These are phyloP conservation scores for Ceyx margarethae DNA, from an alignment of 2,113 vertebrate species.

Conservation along the genomic window DNA sequence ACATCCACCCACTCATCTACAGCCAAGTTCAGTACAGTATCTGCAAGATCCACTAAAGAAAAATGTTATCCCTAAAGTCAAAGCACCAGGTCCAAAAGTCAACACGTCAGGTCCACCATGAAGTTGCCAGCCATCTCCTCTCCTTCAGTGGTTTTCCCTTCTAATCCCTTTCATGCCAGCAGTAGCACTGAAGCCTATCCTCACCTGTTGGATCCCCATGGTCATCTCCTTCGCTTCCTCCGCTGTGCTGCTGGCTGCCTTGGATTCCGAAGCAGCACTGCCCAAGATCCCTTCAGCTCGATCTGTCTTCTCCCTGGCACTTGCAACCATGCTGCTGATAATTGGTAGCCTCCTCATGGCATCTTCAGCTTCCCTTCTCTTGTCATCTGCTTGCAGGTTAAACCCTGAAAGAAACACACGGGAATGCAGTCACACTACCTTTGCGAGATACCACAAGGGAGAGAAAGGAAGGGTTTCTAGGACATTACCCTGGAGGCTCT, in stretches of 20 bases:
- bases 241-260: constrained; percentile 22
- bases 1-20: background rate
- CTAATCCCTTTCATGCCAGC: background rate
- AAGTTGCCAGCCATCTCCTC: background rate
- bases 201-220: constrained; percentile 80
- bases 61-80: background rate
- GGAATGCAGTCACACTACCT: background rate
- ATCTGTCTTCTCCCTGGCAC: constrained; percentile 70
- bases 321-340: constrained; percentile 78
- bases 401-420: constrained; percentile 72
- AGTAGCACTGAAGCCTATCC: background rate
- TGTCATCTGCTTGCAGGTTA: constrained; percentile 77
- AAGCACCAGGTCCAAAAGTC: background rate
- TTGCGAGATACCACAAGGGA: background rate
- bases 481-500: constrained; percentile 81
- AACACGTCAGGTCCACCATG: background rate
- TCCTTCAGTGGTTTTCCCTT: background rate
- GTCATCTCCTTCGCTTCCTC: constrained; percentile 62
- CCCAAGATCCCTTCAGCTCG: constrained; percentile 68
- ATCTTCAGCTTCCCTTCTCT: constrained; percentile 75
- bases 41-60: background rate
- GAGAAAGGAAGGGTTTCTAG: background rate
- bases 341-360: constrained; percentile 80
- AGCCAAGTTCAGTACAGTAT: background rate
- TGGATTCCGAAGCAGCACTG: constrained; percentile 45